Percentiles rank a stretch among this genome's conserved stretches.
These are phyloP conservation scores for Lasioglossum villosulum DNA, from an alignment of 2,888 invertebrate species.

Conservation along the genomic window DNA sequence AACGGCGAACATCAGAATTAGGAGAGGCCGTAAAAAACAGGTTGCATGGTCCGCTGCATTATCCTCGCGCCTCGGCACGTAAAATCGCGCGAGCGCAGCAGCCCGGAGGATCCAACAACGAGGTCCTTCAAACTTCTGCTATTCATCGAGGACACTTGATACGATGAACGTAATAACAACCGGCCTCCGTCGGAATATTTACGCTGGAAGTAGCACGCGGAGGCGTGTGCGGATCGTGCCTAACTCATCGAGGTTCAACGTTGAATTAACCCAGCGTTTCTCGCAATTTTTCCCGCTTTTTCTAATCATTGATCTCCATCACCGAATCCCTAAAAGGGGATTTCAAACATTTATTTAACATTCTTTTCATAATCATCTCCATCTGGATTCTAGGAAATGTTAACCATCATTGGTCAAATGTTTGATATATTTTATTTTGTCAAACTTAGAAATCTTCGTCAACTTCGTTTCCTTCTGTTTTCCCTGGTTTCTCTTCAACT, in stretches of 20 bases:
- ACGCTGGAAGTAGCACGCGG: conserved; percentile 38
- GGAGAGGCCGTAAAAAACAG: conserved; percentile 11
- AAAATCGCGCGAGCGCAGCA: conserved; percentile 6
- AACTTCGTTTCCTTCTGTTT: not conserved
- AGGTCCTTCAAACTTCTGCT: conserved; percentile 7
- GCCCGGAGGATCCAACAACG: conserved; percentile 1
- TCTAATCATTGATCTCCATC: not conserved
- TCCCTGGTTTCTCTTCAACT: not conserved
- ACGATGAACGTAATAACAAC: conserved; percentile 44
- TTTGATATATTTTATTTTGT: too few species aligned
- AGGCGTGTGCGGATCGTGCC: conserved; percentile 38
- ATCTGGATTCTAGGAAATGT: too few species aligned
- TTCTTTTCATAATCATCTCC: too few species aligned
- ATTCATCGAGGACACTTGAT: conserved; percentile 30
- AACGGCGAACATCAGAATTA: not conserved
- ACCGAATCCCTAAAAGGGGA: not conserved
- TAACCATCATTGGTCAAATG: too few species aligned
- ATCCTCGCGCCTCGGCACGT: conserved; percentile 6
- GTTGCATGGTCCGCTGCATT: not conserved
- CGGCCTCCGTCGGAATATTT: conserved; percentile 33
- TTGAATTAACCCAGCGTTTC: not conserved
- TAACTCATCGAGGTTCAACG: conserved; percentile 25
- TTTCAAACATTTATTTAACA: too few species aligned
- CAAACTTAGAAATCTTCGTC: too few species aligned
- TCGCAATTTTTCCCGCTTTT: too few species aligned